Conservation (phyloP, 2,888 invertebrate genomes). For the Aphrophora alni region DNA sequence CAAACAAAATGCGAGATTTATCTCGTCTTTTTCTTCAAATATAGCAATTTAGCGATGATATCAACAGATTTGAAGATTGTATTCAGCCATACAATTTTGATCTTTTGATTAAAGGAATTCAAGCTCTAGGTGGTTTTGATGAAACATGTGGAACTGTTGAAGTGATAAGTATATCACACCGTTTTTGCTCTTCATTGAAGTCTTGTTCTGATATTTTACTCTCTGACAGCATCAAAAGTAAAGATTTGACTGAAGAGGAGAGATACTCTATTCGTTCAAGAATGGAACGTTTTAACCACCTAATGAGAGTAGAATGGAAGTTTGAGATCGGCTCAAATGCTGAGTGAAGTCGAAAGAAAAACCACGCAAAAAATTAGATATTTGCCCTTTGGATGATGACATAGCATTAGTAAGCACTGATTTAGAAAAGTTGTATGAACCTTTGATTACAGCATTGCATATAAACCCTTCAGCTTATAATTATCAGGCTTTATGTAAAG, state of each 20-base stretch:
- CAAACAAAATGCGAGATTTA: slow-evolving; percentile 2
- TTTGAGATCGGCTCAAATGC: not conserved
- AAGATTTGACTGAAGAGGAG: not conserved
- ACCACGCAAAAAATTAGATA: not conserved
- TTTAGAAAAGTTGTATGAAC: not conserved
- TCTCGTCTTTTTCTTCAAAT: not conserved
- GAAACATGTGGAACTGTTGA: not conserved
- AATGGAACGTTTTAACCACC: slow-evolving; percentile 1
- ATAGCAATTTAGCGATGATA: not conserved
- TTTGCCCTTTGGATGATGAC: not conserved
- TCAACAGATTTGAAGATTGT: slow-evolving; percentile 13
- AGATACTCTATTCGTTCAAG: slow-evolving; percentile 7
- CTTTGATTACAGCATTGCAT: too few species aligned
- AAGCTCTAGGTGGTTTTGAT: not conserved
- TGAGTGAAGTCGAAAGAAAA: not conserved
- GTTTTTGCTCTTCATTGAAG: slow-evolving; percentile 9
- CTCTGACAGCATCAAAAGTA: slow-evolving; percentile 7
- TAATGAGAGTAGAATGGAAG: slow-evolving; percentile 16
- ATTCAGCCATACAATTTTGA: slow-evolving; percentile 10
- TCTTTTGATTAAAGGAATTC: not conserved
- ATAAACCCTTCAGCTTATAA: too few species aligned
- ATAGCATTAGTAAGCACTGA: slow-evolving; percentile 4
- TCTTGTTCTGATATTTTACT: slow-evolving; percentile 11
- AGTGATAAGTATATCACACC: not conserved
- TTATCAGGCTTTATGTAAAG: too few species aligned